Percentiles rank a stretch among this genome's conserved stretches.
phyloP scores from a whole-genome alignment of 2,888 invertebrate genomes.

The Tetheella fluctuosa region DNA sequence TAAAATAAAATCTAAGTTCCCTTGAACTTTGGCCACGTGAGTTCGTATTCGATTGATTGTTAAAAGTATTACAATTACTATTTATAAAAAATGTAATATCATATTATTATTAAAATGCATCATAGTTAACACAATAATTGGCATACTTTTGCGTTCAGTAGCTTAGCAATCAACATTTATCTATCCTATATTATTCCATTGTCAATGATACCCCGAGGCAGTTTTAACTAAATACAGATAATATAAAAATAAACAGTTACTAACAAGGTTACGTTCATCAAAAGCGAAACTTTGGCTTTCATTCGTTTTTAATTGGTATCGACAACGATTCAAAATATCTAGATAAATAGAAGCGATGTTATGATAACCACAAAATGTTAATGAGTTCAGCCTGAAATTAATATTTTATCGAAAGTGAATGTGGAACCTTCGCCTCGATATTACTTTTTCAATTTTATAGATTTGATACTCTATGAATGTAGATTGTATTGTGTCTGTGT shows the following conservation, averaged over 20 bases:
- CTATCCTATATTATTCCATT: conserved; percentile 28
- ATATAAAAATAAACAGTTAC: conserved; percentile 46
- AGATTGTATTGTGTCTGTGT: not conserved
- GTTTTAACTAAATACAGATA: conserved; percentile 29
- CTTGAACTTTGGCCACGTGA: not conserved
- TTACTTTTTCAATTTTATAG: conserved; percentile 20
- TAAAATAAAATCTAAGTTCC: not conserved
- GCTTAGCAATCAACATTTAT: conserved; percentile 25
- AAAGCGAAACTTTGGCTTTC: conserved; percentile 39
- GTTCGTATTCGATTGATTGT: not conserved
- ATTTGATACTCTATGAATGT: not conserved
- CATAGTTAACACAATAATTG: not conserved
- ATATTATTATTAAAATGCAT: not conserved
- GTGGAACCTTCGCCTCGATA: conserved; percentile 43
- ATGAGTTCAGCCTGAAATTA: conserved; percentile 35
- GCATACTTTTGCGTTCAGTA: conserved; percentile 19
- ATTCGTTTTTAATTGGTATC: conserved; percentile 41
- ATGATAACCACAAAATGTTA: conserved; percentile 44
- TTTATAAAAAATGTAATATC: not conserved
- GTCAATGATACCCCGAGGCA: conserved; percentile 50
- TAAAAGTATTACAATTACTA: not conserved
- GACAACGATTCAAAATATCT: conserved; percentile 35
- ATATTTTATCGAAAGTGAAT: conserved; percentile 41
- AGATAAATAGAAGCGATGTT: conserved; percentile 33
- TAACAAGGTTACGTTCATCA: conserved; percentile 48